Evolutionary conservation across 2,888 invertebrate species (phyloP), one percentile per base, ranked within the genome.

Genomic region (Allolobophora icterica): DNA sequence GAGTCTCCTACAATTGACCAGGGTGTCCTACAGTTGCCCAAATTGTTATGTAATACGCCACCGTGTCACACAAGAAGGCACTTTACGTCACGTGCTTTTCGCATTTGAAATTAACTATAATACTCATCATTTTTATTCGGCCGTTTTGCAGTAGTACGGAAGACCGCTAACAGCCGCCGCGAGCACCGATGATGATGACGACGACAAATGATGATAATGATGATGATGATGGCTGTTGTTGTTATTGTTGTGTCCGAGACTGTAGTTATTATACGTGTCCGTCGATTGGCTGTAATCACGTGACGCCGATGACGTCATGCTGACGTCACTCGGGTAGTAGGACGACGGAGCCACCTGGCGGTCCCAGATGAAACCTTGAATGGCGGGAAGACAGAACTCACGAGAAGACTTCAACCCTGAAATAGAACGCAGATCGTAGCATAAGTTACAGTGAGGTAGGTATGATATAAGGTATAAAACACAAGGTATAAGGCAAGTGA

Each of bases 341-440:
- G 34, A 87, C 21, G 87, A 87, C 19, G 34, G 35, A 8, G 87
- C 35, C 87, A 87, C 11, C 87, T 87, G 87, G 19, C 87, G 87
- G 87, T 87, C 87, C 87, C 87, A 87, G 34, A 87, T 87, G 87
- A 87, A 87, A 35, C 87, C 87, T 38, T 87, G 87, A 11, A 87
- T 87, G 35, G 87, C 87, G 35, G 87, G 87, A 87, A 87, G 87
- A 17, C 87, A 87, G 87, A 87, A 87, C 21, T 87, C 87, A 17
- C 87, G 87, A 2, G 87, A 87, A n/a, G 87, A 6, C 35, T 87
- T 87, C 38, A 87, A 87, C 35, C 87, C 87, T 87, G 35, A 38
- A 87, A 87, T 17, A 71, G 71, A 71, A 71, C 30, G 71, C 71
- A 71, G 6, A 3, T 24, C 0, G 3, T 52, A 52, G 24, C 15